These are phyloP conservation scores for Maniola hyperantus DNA, from an alignment of 2,888 invertebrate genomes.

Conservation along the genomic window DNA sequence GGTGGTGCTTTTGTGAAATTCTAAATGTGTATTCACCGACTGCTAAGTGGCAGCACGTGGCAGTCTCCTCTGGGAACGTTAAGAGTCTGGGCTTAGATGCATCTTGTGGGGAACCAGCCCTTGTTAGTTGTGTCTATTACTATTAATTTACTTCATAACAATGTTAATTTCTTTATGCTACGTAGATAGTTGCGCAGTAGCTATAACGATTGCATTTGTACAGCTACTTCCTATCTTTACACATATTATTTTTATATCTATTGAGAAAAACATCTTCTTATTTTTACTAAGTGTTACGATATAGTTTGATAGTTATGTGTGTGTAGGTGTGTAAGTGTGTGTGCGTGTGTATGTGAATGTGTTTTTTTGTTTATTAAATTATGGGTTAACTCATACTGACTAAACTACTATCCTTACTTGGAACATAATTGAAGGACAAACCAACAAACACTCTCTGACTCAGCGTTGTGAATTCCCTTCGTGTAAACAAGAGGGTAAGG, in stretches of 20 bases:
- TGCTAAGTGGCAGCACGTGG: conserved; percentile 79
- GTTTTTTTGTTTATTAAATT: too few species aligned
- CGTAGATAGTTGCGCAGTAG: conserved; percentile 23
- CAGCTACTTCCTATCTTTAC: not conserved
- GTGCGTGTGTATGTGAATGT: too few species aligned
- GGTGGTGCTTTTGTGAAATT: conserved; percentile 47
- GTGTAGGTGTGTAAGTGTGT: too few species aligned
- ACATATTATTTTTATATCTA: not conserved
- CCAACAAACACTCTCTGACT: not conserved
- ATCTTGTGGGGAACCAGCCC: conserved; percentile 70
- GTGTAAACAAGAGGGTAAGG: not conserved
- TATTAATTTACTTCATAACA: conserved; percentile 69
- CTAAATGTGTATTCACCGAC: conserved; percentile 61
- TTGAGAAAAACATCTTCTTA: not conserved
- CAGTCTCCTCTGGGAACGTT: conserved; percentile 59
- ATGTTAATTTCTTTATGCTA: conserved; percentile 46
- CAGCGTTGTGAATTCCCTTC: not conserved
- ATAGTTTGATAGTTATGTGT: too few species aligned
- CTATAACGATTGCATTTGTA: not conserved
- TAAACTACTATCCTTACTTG: too few species aligned
- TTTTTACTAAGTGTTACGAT: too few species aligned
- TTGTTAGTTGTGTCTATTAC: conserved; percentile 70
- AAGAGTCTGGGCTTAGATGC: conserved; percentile 71
- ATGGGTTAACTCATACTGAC: too few species aligned
- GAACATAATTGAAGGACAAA: too few species aligned